Base-by-base conservation (phyloP, 1,140 invertebrate species). In the Solen grandis region DNA sequence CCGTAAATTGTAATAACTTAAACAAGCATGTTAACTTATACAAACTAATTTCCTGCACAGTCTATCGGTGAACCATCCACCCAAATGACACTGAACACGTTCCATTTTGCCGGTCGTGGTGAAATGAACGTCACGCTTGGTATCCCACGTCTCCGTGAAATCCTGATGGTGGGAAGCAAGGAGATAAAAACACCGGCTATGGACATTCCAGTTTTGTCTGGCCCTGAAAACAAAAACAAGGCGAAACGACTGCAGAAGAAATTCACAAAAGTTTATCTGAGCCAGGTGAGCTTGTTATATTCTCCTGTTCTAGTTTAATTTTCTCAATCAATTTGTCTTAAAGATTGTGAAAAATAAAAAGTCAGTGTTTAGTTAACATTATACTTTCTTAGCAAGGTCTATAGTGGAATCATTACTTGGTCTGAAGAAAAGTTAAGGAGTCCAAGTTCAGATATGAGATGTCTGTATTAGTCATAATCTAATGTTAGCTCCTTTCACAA, bases 21-120 rank as follows among this genome's bases (percentile, higher is more conserved):
- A n/a, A n/a, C n/a, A n/a, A n/a, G n/a, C n/a, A n/a, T n/a, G n/a
- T n/a, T n/a, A n/a, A n/a, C n/a, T n/a, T n/a, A n/a, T n/a, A n/a
- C n/a, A n/a, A n/a, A n/a, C n/a, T n/a, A n/a, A n/a, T n/a, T 54
- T 19, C 29, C 3, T 29, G 74, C 84, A 5, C 89, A 94, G 93
- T 99, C 97, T 10, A 96, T 99, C 85, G 98, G 98, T 77, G 99
- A 99, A 93, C 99, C 99, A 0, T 99, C 98, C 2, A 99, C 99
- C 73, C 99, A 99, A 93, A 99, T 99, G 99, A 99, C 99, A 86
- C 92, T 99, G 82, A 99, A 99, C 88, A 99, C 99, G 41, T 99
- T 99, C 92, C 99, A 99, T 91, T 99, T 99, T 93, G 99, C 99
- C 86, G 99, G 99, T 92, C 95, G 98, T 93, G 98, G 98, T 94